Base-by-base conservation (phyloP, 2,113 vertebrate genomes). In the Spea multiplicata region DNA sequence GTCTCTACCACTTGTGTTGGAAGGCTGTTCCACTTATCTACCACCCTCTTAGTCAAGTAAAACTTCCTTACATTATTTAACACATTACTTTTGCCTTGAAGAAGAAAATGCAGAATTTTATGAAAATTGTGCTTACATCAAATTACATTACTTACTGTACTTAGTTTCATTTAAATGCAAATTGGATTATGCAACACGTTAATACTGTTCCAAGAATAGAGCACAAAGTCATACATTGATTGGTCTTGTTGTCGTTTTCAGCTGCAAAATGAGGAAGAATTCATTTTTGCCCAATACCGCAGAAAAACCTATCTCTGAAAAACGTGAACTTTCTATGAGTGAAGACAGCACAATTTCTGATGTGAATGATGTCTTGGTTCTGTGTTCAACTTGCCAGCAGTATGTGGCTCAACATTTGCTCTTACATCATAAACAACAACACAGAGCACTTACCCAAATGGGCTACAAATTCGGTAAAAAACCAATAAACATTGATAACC, bases 371-470 rank as follows among this genome's bases (percentile, higher is more conserved):
- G 12, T 83, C 81, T 82, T 81, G 1, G 4, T 88, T 64, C 76
- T 84, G 44, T 90, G 91, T 47, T 90, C 85, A 16, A 5, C 53
- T 0, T 91, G 89, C 76, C 49, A 84, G 5, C 13, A 67, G 4
- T 64, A 71, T 53, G 59, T 86, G 44, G 1, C 44, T 0, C 52
- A 70, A 0, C 0, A 30, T 4, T 7, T 6, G 3, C 8, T 77
- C 73, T 83, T 84, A 66, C 0, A 67, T 61, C 91, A 92, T 65
- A 89, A 87, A 66, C 88, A 81, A 64, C 10, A 66, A 0, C 89
- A 90, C 8, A 71, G 17, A 66, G 88, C 88, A 44, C 66, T 83
- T 70, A 76, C 73, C 17, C 30, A 65, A 0, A 16, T 91, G 72
- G 85, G 80, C 8, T 85, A 86, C 16, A 70, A 55, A 70, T 44